Evolutionary conservation across 1,140 invertebrate genomes (phyloP).

Genomic region (Drosophila seguyi): DNA sequence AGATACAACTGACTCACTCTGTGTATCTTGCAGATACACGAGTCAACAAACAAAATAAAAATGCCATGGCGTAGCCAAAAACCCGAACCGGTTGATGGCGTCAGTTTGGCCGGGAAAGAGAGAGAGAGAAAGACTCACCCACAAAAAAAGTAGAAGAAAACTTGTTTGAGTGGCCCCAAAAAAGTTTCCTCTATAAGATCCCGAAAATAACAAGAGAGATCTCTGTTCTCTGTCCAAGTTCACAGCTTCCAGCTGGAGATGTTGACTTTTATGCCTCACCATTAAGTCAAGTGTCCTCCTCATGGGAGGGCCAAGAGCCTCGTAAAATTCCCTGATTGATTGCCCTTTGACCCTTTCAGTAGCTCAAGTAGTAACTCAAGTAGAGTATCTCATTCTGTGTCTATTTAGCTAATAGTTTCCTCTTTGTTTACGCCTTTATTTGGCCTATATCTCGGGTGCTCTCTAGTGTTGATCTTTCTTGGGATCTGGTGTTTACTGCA

Average conservation of each 20-base stretch:
- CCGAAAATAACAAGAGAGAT: slow-evolving; percentile 10
- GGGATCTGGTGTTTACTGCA: slow-evolving; percentile 20
- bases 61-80: slow-evolving; percentile 58
- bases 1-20: slow-evolving; percentile 32
- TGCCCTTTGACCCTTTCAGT: slow-evolving; percentile 56
- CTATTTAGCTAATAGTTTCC: slow-evolving; percentile 55
- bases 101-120: slow-evolving; percentile 56
- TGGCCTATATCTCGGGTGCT: slow-evolving; percentile 62
- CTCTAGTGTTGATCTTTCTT: slow-evolving; percentile 10
- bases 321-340: slow-evolving; percentile 68
- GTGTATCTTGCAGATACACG: slow-evolving; percentile 70
- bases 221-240: slow-evolving; percentile 54
- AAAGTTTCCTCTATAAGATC: slow-evolving; percentile 15
- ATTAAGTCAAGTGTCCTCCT: slow-evolving; percentile 75
- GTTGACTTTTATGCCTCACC: slow-evolving; percentile 42
- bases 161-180: slow-evolving; percentile 43
- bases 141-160: slow-evolving; percentile 56
- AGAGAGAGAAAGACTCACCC: slow-evolving; percentile 40
- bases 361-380: slow-evolving; percentile 12
- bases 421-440: slow-evolving; percentile 68
- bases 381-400: slow-evolving; percentile 23
- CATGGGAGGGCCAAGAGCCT: slow-evolving; percentile 32
- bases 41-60: slow-evolving; percentile 49
- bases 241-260: slow-evolving; percentile 22
- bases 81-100: slow-evolving; percentile 77